Evolutionary conservation across 2,113 vertebrate species (phyloP).

Genomic region (Brachyhypopomus gauderio): DNA sequence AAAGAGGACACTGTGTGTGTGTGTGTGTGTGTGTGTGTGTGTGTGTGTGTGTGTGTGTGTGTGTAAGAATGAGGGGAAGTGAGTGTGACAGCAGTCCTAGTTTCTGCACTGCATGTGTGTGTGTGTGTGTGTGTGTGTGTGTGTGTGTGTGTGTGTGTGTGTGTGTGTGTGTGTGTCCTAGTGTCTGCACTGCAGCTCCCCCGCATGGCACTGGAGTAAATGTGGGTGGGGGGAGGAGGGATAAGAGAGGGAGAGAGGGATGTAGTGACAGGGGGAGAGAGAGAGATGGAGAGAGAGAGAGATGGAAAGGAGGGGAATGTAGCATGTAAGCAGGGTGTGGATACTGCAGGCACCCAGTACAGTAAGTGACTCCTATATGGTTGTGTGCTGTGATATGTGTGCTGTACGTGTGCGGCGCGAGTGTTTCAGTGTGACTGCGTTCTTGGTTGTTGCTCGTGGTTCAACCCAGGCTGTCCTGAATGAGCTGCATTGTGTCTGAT

Average conservation of each 20-base stretch:
- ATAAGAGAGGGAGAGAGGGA: background rate
- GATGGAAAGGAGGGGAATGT: background rate
- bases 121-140: constrained; percentile 35
- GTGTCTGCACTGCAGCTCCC: constrained; percentile 56
- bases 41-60: constrained; percentile 28
- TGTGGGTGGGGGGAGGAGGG: constrained; percentile 18
- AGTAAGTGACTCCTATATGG: constrained; percentile 28
- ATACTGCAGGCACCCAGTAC: constrained; percentile 3
- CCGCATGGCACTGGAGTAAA: constrained; percentile 18
- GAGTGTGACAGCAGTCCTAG: constrained; percentile 26
- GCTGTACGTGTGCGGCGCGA: background rate
- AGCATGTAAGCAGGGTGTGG: constrained; percentile 35
- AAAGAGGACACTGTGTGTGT: constrained; percentile 39
- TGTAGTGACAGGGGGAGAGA: constrained; percentile 13
- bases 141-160: constrained; percentile 39
- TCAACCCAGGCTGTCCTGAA: background rate
- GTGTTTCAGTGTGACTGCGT: background rate
- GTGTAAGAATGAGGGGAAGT: background rate
- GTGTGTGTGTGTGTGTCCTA: constrained; percentile 14
- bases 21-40: constrained; percentile 45
- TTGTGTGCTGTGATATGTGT: background rate
- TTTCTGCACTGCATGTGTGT: constrained; percentile 58
- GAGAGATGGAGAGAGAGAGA: constrained; percentile 3
- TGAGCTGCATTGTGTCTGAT: background rate
- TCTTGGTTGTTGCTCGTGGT: background rate